These are phyloP conservation scores for Pollachius pollachius DNA, from an alignment of 2,113 vertebrate genomes.

Conservation along the genomic window DNA sequence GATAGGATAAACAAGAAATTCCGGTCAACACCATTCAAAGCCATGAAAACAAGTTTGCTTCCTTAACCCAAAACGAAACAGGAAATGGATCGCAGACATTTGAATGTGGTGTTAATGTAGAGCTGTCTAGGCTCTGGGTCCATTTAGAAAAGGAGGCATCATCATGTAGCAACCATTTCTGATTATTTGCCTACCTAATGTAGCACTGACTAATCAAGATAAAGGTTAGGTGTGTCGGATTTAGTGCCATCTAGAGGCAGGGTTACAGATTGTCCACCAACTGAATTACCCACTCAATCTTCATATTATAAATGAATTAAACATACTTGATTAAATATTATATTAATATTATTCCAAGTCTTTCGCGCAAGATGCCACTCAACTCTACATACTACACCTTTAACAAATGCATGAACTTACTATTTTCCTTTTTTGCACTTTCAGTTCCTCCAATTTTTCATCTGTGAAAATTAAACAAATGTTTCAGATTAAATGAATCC, in stretches of 20 bases:
- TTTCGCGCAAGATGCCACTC: too few relatives aligned
- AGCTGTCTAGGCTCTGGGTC: constrained; percentile 60
- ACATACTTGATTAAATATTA: too few relatives aligned
- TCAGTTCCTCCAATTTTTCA: constrained; percentile 92
- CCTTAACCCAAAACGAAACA: neutral
- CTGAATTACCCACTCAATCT: too few relatives aligned
- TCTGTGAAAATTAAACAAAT: constrained; percentile 71
- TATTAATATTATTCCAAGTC: too few relatives aligned
- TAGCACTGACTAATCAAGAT: constrained; percentile 74
- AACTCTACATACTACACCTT: too few relatives aligned
- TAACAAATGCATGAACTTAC: constrained; percentile 75
- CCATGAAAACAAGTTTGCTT: neutral
- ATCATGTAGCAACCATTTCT: constrained; percentile 55
- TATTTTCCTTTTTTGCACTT: constrained; percentile 92
- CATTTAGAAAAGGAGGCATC: constrained; percentile 83
- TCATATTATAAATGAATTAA: too few relatives aligned
- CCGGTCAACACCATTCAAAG: neutral
- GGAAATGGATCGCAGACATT: neutral
- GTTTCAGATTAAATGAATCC: neutral
- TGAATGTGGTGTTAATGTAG: too few relatives aligned
- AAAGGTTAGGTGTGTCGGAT: neutral
- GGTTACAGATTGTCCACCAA: too few relatives aligned
- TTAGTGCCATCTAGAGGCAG: too few relatives aligned
- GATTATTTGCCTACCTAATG: constrained; percentile 98
- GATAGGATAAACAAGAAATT: neutral